Base-by-base conservation (phyloP, 2,888 invertebrate genomes). In the Carcina quercana region DNA sequence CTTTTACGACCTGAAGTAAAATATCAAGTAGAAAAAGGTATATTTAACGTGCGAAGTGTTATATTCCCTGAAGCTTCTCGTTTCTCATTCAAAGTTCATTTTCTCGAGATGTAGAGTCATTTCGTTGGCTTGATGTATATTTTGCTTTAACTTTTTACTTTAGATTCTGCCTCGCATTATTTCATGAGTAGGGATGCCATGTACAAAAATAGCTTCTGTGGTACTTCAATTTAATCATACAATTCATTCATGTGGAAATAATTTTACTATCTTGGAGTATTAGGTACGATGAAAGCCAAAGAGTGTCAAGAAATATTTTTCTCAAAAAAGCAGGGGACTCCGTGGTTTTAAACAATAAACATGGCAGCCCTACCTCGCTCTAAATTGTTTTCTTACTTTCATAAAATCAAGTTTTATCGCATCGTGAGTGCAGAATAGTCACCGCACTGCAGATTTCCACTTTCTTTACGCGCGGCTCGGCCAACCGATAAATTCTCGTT, bases 401-500 rank as follows among this genome's bases (percentile, higher is more conserved):
- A 29, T 38, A 24, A 29, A 29, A 32, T 32, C 25, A 15, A 28
- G 32, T 32, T n/a, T n/a, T 32, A 14, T 39, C 43, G 38, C n/a
- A 37, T 42, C 36, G 40, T 41, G 15, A 24, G 24, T 25, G 30
- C 29, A 43, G 42, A 53, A 53, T 46, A 50, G 46, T 47, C 50
- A 51, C 50, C 10, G 14, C 17, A 13, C 50, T 55, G 59, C 59
- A 55, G 59, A 60, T 69, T 70, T 70, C 65, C 69, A 74, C 71
- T 74, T 71, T 73, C 66, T 59, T 53, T 43, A 51, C 49, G 58
- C 47, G 56, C 71, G 57, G 52, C 24, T 5, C 6, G 6, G 24
- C 67, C 61, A 66, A 58, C 74, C 73, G 68, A 56, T 62, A 52
- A 59, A 67, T 59, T 61, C 55, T 51, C 53, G 59, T 68, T 70